These are phyloP conservation scores for Cryptotis parvus DNA, from an alignment of 2,113 vertebrate genomes.

Conservation along the genomic window DNA sequence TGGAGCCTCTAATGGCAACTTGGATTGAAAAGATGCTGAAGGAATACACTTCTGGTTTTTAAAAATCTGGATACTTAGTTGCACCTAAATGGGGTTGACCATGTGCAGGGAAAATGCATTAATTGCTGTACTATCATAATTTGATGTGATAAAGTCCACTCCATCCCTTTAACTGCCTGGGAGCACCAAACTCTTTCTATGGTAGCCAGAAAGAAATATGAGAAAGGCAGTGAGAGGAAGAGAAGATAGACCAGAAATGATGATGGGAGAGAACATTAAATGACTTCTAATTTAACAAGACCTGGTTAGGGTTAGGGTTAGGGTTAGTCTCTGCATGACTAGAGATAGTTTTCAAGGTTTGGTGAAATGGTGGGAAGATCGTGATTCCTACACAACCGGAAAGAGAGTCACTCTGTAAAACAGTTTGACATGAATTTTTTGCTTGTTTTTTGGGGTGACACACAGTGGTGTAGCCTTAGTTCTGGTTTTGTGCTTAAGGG, in stretches of 20 bases:
- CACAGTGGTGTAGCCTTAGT: too few relatives aligned
- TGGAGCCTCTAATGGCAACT: neutral
- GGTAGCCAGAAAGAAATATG: neutral
- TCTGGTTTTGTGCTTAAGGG: too few relatives aligned
- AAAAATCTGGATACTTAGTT: neutral
- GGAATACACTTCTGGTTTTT: neutral
- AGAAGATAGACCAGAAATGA: neutral
- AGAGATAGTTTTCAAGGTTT: neutral
- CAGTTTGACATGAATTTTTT: neutral
- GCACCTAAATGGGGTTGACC: too few relatives aligned
- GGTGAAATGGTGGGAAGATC: neutral
- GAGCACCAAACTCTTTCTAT: neutral
- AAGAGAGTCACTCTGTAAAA: neutral
- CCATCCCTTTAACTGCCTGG: neutral
- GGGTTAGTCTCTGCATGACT: neutral
- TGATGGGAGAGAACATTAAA: neutral
- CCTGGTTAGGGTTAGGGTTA: too few relatives aligned
- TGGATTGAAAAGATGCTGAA: neutral
- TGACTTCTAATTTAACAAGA: neutral
- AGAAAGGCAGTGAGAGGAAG: neutral
- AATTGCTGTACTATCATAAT: too few relatives aligned
- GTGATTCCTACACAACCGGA: neutral
- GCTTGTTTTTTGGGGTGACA: too few relatives aligned
- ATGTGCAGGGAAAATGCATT: too few relatives aligned
- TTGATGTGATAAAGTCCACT: accelerated